phyloP scores from a whole-genome alignment of 2,113 vertebrate species.

The Platanista minor region DNA sequence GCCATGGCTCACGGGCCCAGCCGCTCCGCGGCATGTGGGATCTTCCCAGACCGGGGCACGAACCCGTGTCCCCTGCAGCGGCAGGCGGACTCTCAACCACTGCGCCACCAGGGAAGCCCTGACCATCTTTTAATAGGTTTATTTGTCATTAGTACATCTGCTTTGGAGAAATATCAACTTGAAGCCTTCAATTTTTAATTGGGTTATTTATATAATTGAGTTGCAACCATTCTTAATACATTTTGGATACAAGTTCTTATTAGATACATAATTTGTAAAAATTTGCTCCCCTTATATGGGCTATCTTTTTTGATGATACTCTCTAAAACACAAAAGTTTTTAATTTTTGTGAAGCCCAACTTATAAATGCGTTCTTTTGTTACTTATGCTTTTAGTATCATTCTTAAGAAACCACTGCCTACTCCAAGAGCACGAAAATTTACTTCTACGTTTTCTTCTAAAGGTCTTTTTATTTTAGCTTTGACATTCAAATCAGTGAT shows the following conservation, averaged over 20 bases:
- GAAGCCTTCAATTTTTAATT: not conserved
- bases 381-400: not conserved
- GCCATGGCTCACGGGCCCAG: too few species aligned
- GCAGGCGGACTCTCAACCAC: too few species aligned
- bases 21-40: too few species aligned
- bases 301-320: not conserved
- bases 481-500: too few species aligned
- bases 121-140: not conserved
- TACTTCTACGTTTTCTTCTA: not conserved
- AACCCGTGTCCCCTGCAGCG: too few species aligned
- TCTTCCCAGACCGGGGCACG: too few species aligned
- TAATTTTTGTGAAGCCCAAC: not conserved
- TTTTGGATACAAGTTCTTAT: not conserved
- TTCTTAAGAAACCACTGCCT: not conserved
- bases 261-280: not conserved
- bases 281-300: not conserved
- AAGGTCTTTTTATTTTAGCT: not conserved
- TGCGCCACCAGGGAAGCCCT: too few species aligned
- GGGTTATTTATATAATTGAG: not conserved
- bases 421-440: not conserved
- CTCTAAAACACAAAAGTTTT: not conserved
- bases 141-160: not conserved
- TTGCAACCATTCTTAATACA: not conserved
- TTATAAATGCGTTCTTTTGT: not conserved
- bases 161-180: not conserved